Conservation (phyloP, 30 jellyfish, hydroid and myxozoan species). For the Catostylus mosaicus region DNA sequence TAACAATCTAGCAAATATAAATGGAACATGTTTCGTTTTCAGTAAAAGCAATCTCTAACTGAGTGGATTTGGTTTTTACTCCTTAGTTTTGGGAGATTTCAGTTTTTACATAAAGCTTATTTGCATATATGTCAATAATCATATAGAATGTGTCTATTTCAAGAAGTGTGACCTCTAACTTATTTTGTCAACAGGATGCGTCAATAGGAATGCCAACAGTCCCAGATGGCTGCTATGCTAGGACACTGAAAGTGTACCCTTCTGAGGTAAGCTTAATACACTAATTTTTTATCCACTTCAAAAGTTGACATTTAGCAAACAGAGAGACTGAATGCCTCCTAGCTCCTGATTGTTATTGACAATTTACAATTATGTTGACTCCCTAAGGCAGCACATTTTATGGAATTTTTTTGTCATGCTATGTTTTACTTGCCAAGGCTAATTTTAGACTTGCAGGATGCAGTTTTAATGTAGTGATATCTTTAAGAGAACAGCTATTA, state of each 20-base stretch:
- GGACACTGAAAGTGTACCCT: conserved; percentile 75
- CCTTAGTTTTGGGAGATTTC: background rate
- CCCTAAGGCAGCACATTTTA: background rate
- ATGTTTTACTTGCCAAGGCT: background rate
- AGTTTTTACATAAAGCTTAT: too few relatives aligned
- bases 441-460: background rate
- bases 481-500: background rate
- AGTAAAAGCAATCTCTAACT: background rate
- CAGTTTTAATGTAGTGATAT: background rate
- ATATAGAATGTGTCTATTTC: background rate
- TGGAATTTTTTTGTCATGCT: background rate
- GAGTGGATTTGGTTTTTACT: background rate
- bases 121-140: background rate
- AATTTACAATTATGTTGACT: background rate
- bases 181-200: conserved; percentile 62
- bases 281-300: too few relatives aligned
- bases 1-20: background rate
- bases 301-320: too few relatives aligned
- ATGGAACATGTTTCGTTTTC: background rate
- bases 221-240: conserved; percentile 78
- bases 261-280: conserved; percentile 79
- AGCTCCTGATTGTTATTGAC: background rate
- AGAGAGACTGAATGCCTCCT: too few relatives aligned
- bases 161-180: background rate
- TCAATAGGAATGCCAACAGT: conserved; percentile 83